phyloP scores from a whole-genome alignment of 2,113 vertebrate species.

The Thunnus maccoyii region DNA sequence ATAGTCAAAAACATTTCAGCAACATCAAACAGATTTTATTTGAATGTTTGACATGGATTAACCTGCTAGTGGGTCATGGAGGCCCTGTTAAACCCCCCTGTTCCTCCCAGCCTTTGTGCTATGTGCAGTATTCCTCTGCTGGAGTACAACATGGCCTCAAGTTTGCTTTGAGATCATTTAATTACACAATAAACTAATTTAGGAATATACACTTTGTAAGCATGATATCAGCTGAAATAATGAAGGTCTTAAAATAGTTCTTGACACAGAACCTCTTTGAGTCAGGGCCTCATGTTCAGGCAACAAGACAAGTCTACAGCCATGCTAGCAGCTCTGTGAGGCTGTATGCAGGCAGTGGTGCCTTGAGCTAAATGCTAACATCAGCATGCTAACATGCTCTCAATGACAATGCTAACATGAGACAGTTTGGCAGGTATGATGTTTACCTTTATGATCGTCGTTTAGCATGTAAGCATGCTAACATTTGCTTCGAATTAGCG shows the following conservation, averaged over 20 bases:
- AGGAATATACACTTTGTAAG: neutral
- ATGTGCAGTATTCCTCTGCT: neutral
- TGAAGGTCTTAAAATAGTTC: neutral
- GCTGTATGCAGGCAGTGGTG: too few relatives aligned
- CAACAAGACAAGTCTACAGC: neutral
- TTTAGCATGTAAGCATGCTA: too few relatives aligned
- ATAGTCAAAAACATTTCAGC: neutral
- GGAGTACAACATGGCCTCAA: neutral
- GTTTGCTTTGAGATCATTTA: neutral
- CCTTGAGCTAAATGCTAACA: too few relatives aligned
- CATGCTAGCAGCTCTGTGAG: too few relatives aligned
- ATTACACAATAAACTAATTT: neutral
- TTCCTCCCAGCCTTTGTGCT: neutral
- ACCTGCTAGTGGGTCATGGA: neutral
- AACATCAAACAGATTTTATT: neutral
- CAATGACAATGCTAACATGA: too few relatives aligned
- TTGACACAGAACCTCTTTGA: neutral
- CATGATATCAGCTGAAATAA: slow-evolving; percentile 9
- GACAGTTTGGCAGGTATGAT: too few relatives aligned
- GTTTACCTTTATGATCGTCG: too few relatives aligned
- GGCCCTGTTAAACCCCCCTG: too few relatives aligned
- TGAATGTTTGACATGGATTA: neutral
- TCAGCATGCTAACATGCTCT: too few relatives aligned
- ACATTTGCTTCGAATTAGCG: too few relatives aligned
- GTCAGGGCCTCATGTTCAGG: neutral